These are phyloP conservation scores for Pseudomyrmex sp. DNA, from an alignment of 1,140 invertebrate species.

Conservation along the genomic window DNA sequence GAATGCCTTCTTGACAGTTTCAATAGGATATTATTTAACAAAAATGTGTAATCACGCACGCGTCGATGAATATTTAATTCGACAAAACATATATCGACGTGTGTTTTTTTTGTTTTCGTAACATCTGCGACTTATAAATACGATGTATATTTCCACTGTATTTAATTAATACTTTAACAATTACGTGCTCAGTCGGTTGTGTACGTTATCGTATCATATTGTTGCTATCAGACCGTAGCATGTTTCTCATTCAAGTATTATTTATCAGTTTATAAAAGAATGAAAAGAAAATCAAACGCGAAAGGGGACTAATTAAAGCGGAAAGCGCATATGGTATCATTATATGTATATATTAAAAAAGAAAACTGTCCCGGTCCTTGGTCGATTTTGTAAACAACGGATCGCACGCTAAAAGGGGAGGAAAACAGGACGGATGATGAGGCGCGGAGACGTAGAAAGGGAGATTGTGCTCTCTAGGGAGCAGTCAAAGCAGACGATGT, in stretches of 20 bases:
- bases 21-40: conserved; percentile 46
- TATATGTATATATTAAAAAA: conserved; percentile 62
- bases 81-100: neutral
- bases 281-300: conserved; percentile 1
- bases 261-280: neutral
- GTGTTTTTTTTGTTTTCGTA: conserved; percentile 15
- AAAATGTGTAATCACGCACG: conserved; percentile 31
- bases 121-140: conserved; percentile 32
- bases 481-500: conserved; percentile 82
- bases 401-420: conserved; percentile 67
- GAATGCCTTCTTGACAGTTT: conserved; percentile 24
- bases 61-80: conserved; percentile 19
- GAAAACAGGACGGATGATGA: conserved; percentile 65
- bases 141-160: neutral
- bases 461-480: conserved; percentile 84
- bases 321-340: conserved; percentile 70
- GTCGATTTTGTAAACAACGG: conserved; percentile 80
- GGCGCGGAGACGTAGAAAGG: conserved; percentile 76
- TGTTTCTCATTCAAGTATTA: neutral
- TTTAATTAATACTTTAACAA: conserved; percentile 25
- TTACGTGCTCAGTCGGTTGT: conserved; percentile 24
- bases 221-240: neutral
- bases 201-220: neutral
- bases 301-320: conserved; percentile 76
- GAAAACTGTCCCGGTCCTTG: conserved; percentile 77